A percentile compares a stretch with the other conserved stretches of the same genome.
phyloP scores from a whole-genome alignment of 2,888 invertebrate species.

The Fragum fragum region DNA sequence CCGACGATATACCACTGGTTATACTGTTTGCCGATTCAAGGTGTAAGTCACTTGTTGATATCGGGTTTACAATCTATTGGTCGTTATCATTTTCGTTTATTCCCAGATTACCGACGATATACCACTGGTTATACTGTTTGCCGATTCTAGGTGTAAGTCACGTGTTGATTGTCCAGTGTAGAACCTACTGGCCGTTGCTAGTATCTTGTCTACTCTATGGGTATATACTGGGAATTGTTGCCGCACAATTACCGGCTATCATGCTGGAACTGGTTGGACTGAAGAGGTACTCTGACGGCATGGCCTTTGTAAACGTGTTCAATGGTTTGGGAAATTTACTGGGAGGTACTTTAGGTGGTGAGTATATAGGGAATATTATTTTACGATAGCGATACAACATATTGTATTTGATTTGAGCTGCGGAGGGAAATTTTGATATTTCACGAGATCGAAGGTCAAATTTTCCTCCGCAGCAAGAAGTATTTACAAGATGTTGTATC shows the following conservation, averaged over 20 bases:
- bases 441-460: no score
- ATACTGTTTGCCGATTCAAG: constrained; percentile 47
- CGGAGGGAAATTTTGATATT: no score
- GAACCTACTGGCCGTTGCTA: constrained; percentile 38
- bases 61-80: no score
- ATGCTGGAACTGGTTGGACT: constrained; percentile 52
- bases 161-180: constrained; percentile 31
- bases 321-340: constrained; percentile 54
- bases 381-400: no score
- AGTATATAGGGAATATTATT: not conserved
- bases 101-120: constrained; percentile 43
- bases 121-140: constrained; percentile 56
- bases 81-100: no score
- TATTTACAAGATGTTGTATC: no score
- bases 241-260: constrained; percentile 48
- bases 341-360: constrained; percentile 14
- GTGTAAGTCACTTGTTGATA: constrained; percentile 33
- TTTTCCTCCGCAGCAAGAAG: no score
- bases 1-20: constrained; percentile 61
- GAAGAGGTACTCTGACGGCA: constrained; percentile 43
- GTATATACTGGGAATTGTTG: constrained; percentile 37
- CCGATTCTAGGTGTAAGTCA: constrained; percentile 44
- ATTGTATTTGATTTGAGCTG: no score
- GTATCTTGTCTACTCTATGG: constrained; percentile 50
- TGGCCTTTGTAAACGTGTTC: constrained; percentile 50